Base-by-base conservation (phyloP, 2,888 invertebrate genomes). In the Drosophila helvetica region DNA sequence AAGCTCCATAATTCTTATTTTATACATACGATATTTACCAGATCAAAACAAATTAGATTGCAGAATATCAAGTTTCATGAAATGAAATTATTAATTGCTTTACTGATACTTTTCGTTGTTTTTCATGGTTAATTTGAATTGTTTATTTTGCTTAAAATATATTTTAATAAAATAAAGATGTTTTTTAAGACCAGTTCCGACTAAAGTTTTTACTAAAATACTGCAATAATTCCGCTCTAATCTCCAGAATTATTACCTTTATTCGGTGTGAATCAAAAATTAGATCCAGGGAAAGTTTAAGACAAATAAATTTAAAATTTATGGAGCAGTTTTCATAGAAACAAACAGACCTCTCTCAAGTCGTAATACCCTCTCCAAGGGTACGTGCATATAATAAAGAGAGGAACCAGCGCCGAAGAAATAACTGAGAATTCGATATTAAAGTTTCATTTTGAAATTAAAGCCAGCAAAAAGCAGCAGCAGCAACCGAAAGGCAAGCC, bases 361-460 rank as follows among this genome's bases (percentile, higher is more conserved):
- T 17, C 45, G 15, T 38, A 38, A 15, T 38, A 38, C 33, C 33
- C 33, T 5, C 33, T 15, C 7, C 15, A 6, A n/a, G 1, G n/a
- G n/a, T 38, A 12, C 5, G 5, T 33, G 5, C 30, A 10, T n/a
- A n/a, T 6, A n/a, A 38, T n/a, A 38, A 7, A 7, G 38, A n/a
- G 38, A 6, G 15, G 7, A 38, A n/a, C 7, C 38, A 38, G 7
- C 7, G 38, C 6, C 5, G n/a, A n/a, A 38, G 38, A 38, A 38
- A 38, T 38, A 38, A 38, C 38, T 38, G 38, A n/a, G 38, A n/a
- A 7, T 38, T 38, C 51, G 19, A 43, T 45, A 68, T 77, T 72
- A 64, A 70, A 75, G 61, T 74, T 63, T 50, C 7, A 50, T 43
- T 47, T 62, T 47, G 9, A 54, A 67, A 66, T 65, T 73, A 54